These are phyloP conservation scores for Diplolepis rosae DNA, from an alignment of 2,888 invertebrate species.

Conservation along the genomic window DNA sequence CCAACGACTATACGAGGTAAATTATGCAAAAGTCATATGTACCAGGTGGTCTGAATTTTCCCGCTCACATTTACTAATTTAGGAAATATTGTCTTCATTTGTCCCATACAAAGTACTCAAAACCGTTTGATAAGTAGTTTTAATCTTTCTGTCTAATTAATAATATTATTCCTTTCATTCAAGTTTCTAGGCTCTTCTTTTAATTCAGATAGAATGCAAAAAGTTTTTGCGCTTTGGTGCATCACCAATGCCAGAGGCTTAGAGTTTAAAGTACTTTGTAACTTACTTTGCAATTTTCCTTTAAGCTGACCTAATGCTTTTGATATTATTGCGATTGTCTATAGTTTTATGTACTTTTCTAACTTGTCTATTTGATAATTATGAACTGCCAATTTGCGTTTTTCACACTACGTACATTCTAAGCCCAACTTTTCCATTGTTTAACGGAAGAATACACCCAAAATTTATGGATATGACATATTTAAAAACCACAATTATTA, in stretches of 20 bases:
- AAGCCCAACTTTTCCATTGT: too few species aligned
- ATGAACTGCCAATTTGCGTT: too few species aligned
- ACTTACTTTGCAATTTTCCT: constrained; percentile 11
- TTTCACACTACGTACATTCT: too few species aligned
- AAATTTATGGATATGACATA: too few species aligned
- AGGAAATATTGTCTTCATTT: background rate
- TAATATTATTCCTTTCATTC: background rate
- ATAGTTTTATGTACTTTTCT: too few species aligned
- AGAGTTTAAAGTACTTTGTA: constrained; percentile 2
- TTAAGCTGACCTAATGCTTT: constrained; percentile 15
- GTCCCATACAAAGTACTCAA: background rate
- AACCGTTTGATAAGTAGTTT: background rate
- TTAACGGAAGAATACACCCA: too few species aligned
- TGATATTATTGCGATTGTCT: background rate
- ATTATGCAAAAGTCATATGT: background rate
- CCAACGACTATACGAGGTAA: background rate
- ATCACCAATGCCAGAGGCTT: constrained; percentile 17
- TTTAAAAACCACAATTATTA: too few species aligned
- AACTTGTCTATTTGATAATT: too few species aligned
- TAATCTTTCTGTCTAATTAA: background rate
- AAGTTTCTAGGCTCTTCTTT: constrained; percentile 2
- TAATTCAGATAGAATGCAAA: background rate
- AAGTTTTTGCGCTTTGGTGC: constrained; percentile 15
- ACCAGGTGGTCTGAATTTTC: background rate
- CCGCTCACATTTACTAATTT: background rate